These are phyloP conservation scores for Trachelus tabidus DNA, from an alignment of 2,888 invertebrate genomes.

Conservation along the genomic window DNA sequence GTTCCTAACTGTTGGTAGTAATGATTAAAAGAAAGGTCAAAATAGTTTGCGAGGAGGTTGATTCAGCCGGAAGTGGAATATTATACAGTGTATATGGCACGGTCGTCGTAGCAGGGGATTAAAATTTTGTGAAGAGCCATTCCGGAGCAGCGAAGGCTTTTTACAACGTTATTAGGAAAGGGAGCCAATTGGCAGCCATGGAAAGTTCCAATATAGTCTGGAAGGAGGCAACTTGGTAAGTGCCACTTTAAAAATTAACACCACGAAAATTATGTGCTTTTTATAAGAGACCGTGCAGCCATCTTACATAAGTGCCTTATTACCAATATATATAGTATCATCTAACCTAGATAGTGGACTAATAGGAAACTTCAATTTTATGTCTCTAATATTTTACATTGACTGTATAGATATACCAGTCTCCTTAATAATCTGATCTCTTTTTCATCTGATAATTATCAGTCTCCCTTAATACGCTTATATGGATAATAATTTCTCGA, in stretches of 20 bases:
- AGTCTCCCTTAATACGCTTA: neutral
- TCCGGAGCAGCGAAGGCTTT: slow-evolving; percentile 31
- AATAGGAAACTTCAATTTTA: neutral
- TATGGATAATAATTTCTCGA: neutral
- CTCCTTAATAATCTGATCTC: neutral
- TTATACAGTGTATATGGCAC: neutral
- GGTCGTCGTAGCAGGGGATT: slow-evolving; percentile 17
- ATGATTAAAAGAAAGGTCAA: neutral
- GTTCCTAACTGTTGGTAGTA: neutral
- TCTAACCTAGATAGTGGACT: neutral
- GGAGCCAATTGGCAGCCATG: slow-evolving; percentile 8
- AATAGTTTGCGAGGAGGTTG: neutral
- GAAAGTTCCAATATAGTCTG: neutral
- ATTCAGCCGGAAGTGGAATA: neutral
- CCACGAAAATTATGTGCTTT: slow-evolving; percentile 44
- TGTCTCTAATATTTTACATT: neutral
- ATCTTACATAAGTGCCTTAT: neutral
- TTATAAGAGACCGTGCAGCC: slow-evolving; percentile 16
- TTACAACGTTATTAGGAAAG: slow-evolving; percentile 33
- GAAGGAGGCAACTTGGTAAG: slow-evolving; percentile 26
- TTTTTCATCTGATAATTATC: neutral
- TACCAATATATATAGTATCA: neutral
- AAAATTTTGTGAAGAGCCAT: slow-evolving; percentile 36
- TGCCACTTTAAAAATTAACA: slow-evolving; percentile 51
- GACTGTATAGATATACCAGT: neutral